Evolutionary conservation across 2,113 vertebrate species (phyloP), one percentile per base, ranked within the genome.

Genomic region (Protomyctophum bolini): DNA sequence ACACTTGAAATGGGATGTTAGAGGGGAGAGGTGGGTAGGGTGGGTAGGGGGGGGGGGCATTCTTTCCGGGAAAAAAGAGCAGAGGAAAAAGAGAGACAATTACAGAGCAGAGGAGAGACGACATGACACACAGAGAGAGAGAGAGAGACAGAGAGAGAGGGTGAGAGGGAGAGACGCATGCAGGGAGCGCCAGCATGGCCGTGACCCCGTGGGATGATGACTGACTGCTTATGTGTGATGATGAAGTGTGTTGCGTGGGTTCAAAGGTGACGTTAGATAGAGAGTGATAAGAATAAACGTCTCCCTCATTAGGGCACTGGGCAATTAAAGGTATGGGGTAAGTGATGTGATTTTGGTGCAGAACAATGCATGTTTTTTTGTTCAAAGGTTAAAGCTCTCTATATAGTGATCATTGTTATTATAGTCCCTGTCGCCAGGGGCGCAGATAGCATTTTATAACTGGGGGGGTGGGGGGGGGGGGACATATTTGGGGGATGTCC

Each of bases 101-200:
- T 91, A 92, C 91, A 91, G 90, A 90, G 86, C 81, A 90, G 83
- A 71, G 63, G 74, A 73, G 75, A 91, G 83, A 88, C 83, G 80
- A 88, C 89, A 86, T 89, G 87, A 89, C 87, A 82, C 63, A 59
- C 7, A 52, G 52, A 50, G 55, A 63, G 56, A 51, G 21, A 58
- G n/a, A 51, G 47, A 51, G 10, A 51, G 63, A 29, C 10, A 11
- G 63, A 28, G 63, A 51, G 63, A 51, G 15, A 7, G 52, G 8
- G 33, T 10, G 49, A 55, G 33, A 56, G 64, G 8, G 51, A 41
- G 51, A 11, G 41, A 48, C 75, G 79, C 21, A 21, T 73, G 68
- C 73, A 77, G 76, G 82, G 80, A 88, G 88, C 80, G 83, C 86
- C 86, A 74, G 88, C 47, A 83, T 89, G 88, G 87, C 91, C 86